Base-by-base conservation (phyloP, 2,888 invertebrate genomes). In the Drosophila demipolita region DNA sequence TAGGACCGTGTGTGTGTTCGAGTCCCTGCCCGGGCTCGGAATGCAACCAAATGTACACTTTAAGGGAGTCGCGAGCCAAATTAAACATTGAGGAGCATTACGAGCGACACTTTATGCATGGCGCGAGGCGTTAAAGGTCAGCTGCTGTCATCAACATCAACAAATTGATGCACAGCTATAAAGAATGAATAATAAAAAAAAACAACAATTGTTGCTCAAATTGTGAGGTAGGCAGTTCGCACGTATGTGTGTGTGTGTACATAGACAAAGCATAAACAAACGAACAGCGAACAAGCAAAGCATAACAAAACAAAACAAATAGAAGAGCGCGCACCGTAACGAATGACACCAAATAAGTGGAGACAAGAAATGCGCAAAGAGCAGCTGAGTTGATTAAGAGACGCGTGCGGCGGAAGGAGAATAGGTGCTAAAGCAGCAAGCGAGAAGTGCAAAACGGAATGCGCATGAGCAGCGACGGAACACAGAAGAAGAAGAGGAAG, bases 111-210 rank as follows among this genome's bases (percentile, higher is more conserved):
- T 75, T 75, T 75, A 66, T 64, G 77, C 75, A 73, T 66, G 64
- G 79, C 80, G 68, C 70, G 78, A 80, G 80, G 80, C 82, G 83
- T 82, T 83, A 83, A 83, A 83, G 82, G 83, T 83, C 83, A 73
- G 58, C 15, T 52, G 59, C 60, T 61, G 60, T 48, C 72, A 72
- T 66, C 66, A 72, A 55, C 60, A 11, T 17, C 38, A 58, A 58
- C 60, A 73, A 73, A 57, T 66, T 71, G 63, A 73, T 69, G 64
- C 63, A 73, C 68, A 59, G 60, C 71, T 66, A 55, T 71, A 35
- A 74, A 74, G 73, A 57, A 65, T 65, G 65, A 61, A 42, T 20
- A 45, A 45, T 8, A 23, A 20, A 64, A 67, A 32, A 50, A 53
- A 53, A 12, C 63, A 63, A 65, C 66, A 75, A 62, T 66, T 64